Conservation (phyloP, 1,140 invertebrate genomes). For the Drosophila kanapiae region DNA sequence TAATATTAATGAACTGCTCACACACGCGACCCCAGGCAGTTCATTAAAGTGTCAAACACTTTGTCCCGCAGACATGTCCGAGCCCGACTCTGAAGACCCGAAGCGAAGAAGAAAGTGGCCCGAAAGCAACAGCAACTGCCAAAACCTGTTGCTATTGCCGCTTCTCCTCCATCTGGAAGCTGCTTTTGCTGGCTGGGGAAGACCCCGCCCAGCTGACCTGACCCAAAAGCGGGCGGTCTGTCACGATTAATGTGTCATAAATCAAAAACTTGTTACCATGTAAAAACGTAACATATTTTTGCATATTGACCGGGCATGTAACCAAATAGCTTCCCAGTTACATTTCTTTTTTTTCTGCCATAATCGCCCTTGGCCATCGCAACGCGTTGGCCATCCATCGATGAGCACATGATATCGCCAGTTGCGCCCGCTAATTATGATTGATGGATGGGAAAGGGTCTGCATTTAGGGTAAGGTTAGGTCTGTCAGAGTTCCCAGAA, state of each 20-base stretch:
- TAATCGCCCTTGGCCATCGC: slow-evolving; percentile 6
- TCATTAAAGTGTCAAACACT: slow-evolving; percentile 83
- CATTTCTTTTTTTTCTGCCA: slow-evolving; percentile 27
- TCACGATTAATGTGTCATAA: slow-evolving; percentile 78
- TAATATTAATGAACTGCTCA: slow-evolving; percentile 77
- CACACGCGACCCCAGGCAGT: slow-evolving; percentile 76
- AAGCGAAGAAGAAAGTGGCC: slow-evolving; percentile 55
- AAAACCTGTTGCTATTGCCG: slow-evolving; percentile 66
- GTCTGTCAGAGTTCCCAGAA: slow-evolving; percentile 16
- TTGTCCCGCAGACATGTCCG: slow-evolving; percentile 56
- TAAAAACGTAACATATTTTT: slow-evolving; percentile 60
- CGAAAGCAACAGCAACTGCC: slow-evolving; percentile 37
- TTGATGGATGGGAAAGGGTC: slow-evolving; percentile 45
- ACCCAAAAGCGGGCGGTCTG: slow-evolving; percentile 56
- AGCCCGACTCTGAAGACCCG: slow-evolving; percentile 16
- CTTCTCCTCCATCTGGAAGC: slow-evolving; percentile 12
- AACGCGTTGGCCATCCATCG: slow-evolving; percentile 9
- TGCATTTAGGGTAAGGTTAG: not conserved
- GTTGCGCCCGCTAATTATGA: slow-evolving; percentile 60
- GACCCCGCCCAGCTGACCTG: slow-evolving; percentile 58
- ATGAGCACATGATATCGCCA: slow-evolving; percentile 29
- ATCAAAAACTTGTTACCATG: slow-evolving; percentile 75
- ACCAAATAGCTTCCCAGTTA: slow-evolving; percentile 36
- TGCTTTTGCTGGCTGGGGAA: slow-evolving; percentile 4
- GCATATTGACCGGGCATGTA: slow-evolving; percentile 56